These are phyloP conservation scores for Calidris pygmaea DNA, from an alignment of 2,113 vertebrate species.

Conservation along the genomic window DNA sequence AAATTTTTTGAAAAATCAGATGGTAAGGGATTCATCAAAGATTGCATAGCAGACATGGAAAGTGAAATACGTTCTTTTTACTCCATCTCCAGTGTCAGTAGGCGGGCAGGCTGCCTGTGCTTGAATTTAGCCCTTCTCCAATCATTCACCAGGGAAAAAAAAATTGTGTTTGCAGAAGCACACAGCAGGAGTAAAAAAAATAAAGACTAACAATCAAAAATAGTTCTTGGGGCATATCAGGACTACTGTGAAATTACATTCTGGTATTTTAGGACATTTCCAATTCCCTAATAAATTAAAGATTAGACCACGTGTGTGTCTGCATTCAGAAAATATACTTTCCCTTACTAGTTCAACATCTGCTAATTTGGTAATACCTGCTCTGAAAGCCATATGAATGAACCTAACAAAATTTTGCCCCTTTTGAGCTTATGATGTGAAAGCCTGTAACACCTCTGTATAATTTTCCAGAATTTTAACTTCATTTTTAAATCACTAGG, in stretches of 20 bases:
- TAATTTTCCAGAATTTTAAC: background rate
- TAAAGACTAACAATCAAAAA: conserved; percentile 10
- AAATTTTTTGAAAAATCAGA: background rate
- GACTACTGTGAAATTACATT: background rate
- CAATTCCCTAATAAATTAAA: conserved; percentile 3
- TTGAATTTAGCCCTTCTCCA: conserved; percentile 1
- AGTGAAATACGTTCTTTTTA: background rate
- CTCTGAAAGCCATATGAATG: background rate
- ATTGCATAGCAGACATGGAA: background rate
- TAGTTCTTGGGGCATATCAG: background rate
- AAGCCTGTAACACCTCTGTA: background rate
- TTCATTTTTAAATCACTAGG: background rate
- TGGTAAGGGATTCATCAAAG: background rate
- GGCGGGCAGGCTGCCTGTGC: background rate
- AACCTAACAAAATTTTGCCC: background rate
- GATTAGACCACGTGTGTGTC: background rate
- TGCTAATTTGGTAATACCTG: background rate
- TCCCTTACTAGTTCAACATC: background rate
- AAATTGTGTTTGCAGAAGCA: background rate
- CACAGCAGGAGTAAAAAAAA: background rate
- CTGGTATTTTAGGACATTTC: background rate
- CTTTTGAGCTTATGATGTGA: background rate
- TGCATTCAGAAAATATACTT: background rate
- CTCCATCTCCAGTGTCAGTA: background rate
- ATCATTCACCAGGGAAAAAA: background rate